Evolutionary conservation across 2,888 invertebrate species (phyloP), one percentile per base, ranked within the genome.

Genomic region (Vesta saturnalis): DNA sequence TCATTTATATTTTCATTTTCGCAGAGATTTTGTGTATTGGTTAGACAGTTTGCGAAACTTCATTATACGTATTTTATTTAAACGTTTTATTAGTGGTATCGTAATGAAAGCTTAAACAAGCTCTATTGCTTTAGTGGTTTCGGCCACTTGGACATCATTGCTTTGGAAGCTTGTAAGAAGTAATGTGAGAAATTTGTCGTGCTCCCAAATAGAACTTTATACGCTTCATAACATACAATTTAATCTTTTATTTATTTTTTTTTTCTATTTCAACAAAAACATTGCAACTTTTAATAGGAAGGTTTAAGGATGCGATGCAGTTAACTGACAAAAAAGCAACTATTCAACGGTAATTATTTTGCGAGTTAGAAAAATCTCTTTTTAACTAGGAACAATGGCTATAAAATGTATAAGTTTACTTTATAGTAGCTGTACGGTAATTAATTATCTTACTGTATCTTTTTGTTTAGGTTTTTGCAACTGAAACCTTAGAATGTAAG

Each of bases 71-170:
- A n/a, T 19, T 19, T 19, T 12, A 12, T 52, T 18, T 52, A 1
- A 12, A n/a, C 8, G 6, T 52, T 19, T 19, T 1, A 19, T 19
- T 3, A n/a, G 18, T 52, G n/a, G 8, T n/a, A 16, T 21, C 12
- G 15, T 56, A 55, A 56, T 18, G n/a, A 14, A 56, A 22, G 21
- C 46, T 21, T 39, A 47, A 46, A 46, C 43, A 43, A 43, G 56
- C 22, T 63, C 55, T 16, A 47, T 55, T 63, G 22, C 21, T 46
- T 21, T 47, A 55, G 43, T 16, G 46, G 62, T 55, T 63, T 63
- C 35, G 39, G 39, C 52, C 52, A 61, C 61, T 61, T 61, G 30
- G 30, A 14, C 54, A 54, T 52, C 15, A 61, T 61, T 54, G 54
- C 52, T 52, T 52, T 19, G 5, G 19, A 3, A 18, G 18, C 19